These are phyloP conservation scores for Watsonalla binaria DNA, from an alignment of 2,888 invertebrate genomes.

Conservation along the genomic window DNA sequence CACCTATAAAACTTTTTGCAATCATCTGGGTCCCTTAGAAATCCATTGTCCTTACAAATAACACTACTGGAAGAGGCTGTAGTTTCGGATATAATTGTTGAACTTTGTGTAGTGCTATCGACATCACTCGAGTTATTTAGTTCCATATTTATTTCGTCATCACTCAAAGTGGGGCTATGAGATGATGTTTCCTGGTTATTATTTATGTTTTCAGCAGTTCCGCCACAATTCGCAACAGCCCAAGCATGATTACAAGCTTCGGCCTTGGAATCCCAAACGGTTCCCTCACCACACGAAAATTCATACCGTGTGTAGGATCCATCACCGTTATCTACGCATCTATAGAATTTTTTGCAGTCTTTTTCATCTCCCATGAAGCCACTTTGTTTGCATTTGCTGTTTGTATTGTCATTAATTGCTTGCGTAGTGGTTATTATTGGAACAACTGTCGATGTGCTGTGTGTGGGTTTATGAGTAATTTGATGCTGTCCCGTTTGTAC, in stretches of 20 bases:
- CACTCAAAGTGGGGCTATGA: slow-evolving; percentile 2
- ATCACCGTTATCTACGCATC: slow-evolving; percentile 79
- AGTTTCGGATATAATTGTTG: slow-evolving; percentile 12
- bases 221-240: slow-evolving; percentile 47
- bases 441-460: neutral
- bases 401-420: neutral
- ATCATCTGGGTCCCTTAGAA: slow-evolving; percentile 82
- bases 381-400: slow-evolving; percentile 38
- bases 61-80: slow-evolving; percentile 13
- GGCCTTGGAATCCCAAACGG: slow-evolving; percentile 78
- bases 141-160: slow-evolving; percentile 4
- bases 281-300: slow-evolving; percentile 79
- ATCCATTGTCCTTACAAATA: slow-evolving; percentile 72
- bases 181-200: slow-evolving; percentile 20
- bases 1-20: slow-evolving; percentile 89
- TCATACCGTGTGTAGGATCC: slow-evolving; percentile 71
- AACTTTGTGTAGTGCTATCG: slow-evolving; percentile 10
- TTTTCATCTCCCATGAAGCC: slow-evolving; percentile 78
- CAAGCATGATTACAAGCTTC: slow-evolving; percentile 79
- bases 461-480: neutral
- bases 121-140: neutral
- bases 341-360: slow-evolving; percentile 83
- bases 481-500: slow-evolving; percentile 6
- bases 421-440: no score
- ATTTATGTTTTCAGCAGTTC: slow-evolving; percentile 10